Evolutionary conservation across 2,113 vertebrate species (phyloP), one percentile per base, ranked within the genome.

Genomic region (Cebidichthys violaceus): DNA sequence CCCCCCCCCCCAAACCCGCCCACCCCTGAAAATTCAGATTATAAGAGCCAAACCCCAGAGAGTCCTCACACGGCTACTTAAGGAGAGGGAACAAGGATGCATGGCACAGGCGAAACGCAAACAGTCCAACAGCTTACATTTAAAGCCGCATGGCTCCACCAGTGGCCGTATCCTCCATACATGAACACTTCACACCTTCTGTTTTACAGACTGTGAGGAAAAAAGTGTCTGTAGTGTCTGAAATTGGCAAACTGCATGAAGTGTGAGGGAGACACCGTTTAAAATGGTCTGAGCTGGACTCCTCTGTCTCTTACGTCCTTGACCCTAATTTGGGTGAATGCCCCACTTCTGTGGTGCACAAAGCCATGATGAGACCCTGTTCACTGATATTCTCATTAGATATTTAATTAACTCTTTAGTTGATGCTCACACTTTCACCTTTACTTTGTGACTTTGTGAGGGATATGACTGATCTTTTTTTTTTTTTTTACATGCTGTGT

Each of bases 161-260:
- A 35, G 29, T 41, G 45, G 22, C 50, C 66, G 0, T 22, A 41
- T 73, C 67, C 72, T 76, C 59, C 7, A 67, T 76, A 76, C 60
- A 71, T 80, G 35, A 47, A n/a, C 27, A 24, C 75, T 62, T 89
- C 86, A 82, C 86, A 86, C 90, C 81, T 87, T 80, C 78, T 89
- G 88, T 29, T 89, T 47, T 35, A 29, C 70, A 70, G 29, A 31
- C 65, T 75, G 86, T 77, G 82, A 60, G 37, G 29, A 4, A n/a
- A 59, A 43, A 75, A 50, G 61, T 18, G 52, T 77, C 47, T 62
- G 29, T 62, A 61, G 27, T 31, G 14, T 47, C 27, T 20, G 22
- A 2, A 78, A n/a, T 3, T 55, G 62, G 72, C 65, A 55, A 54
- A 31, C 9, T 4, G 52, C 2, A 55, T 22, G 3, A 33, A 59